phyloP scores from a whole-genome alignment of 1,140 invertebrate species.

The Drosophila kurseongensis region DNA sequence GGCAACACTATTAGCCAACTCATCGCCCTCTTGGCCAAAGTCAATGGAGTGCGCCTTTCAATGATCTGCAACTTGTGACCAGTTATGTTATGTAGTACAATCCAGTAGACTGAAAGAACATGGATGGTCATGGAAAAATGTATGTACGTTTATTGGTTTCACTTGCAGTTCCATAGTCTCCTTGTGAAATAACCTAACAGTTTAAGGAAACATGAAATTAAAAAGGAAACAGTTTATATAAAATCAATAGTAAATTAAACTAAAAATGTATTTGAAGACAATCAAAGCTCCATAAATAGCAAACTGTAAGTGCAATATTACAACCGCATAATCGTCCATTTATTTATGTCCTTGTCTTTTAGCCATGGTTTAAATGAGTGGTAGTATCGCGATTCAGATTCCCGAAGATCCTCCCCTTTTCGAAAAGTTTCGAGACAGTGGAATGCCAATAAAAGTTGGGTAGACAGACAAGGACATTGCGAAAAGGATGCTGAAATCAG shows the following conservation, averaged over 20 bases:
- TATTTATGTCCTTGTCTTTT: too few relatives aligned
- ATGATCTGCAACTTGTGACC: not conserved
- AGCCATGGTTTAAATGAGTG: not conserved
- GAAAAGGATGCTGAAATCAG: constrained; percentile 58
- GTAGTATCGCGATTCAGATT: not conserved
- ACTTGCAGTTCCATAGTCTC: too few relatives aligned
- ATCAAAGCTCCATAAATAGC: too few relatives aligned
- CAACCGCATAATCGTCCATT: too few relatives aligned
- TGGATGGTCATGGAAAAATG: too few relatives aligned
- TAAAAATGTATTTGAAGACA: too few relatives aligned
- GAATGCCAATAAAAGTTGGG: constrained; percentile 75
- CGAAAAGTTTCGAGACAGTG: constrained; percentile 39
- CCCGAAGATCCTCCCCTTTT: constrained; percentile 12
- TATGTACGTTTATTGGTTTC: too few relatives aligned
- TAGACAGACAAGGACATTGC: constrained; percentile 31
- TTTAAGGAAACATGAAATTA: too few relatives aligned
- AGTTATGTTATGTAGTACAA: not conserved
- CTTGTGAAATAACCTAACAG: too few relatives aligned
- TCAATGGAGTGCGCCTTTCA: constrained; percentile 5
- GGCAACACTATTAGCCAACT: constrained; percentile 26
- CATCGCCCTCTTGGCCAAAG: constrained; percentile 9
- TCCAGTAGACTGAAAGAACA: not conserved
- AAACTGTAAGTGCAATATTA: too few relatives aligned
- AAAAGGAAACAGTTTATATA: too few relatives aligned
- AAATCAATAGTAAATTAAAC: too few relatives aligned